These are phyloP conservation scores for Psammodynastes pulverulentus DNA, from an alignment of 2,113 vertebrate genomes.

Conservation along the genomic window DNA sequence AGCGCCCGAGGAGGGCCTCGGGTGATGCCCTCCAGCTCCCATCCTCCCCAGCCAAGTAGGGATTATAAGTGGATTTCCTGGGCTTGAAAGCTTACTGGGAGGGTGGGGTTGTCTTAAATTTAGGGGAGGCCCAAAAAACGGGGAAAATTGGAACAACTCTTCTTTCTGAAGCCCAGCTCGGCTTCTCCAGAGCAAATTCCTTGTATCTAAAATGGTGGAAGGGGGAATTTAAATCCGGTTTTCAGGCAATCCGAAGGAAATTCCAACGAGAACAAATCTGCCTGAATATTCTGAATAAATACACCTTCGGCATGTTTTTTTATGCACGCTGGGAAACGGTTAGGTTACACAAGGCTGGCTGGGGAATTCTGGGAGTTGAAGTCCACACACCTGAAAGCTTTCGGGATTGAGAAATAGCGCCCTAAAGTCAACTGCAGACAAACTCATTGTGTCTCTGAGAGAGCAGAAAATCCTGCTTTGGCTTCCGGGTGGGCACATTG, in stretches of 20 bases:
- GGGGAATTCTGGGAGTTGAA: neutral
- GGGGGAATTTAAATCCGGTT: neutral
- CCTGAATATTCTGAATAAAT: no score
- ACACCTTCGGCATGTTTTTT: no score
- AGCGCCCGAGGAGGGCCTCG: neutral
- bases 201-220: neutral
- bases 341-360: neutral
- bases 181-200: neutral
- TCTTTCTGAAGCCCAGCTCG: no score
- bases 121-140: neutral
- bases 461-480: neutral
- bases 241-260: neutral
- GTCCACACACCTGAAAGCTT: neutral
- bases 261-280: neutral
- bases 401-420: neutral
- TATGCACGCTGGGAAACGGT: no score
- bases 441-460: neutral
- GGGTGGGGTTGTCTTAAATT: neutral
- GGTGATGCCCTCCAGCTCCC: neutral
- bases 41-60: neutral
- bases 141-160: neutral
- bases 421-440: neutral
- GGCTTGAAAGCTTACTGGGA: neutral
- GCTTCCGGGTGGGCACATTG: neutral
- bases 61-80: neutral